These are phyloP conservation scores for Pleuronectes platessa DNA, from an alignment of 2,113 vertebrate species.

Conservation along the genomic window DNA sequence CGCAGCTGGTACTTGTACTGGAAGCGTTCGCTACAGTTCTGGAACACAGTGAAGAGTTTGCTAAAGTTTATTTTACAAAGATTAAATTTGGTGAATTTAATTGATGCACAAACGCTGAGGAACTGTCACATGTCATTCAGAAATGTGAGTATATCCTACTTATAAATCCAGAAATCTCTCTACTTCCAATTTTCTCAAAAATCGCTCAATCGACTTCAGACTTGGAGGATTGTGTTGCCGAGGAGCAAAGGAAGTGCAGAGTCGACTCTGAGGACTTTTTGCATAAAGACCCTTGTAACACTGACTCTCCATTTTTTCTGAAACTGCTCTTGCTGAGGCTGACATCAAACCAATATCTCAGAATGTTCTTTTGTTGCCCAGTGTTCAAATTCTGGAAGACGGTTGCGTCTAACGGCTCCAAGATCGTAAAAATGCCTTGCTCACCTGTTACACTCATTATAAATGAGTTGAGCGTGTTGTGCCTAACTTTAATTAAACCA, in stretches of 20 bases:
- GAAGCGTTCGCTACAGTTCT: slow-evolving; percentile 96
- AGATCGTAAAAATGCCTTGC: no score
- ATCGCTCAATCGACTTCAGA: neutral
- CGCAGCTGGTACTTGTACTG: slow-evolving; percentile 99
- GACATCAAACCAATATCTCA: no score
- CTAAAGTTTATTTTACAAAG: neutral
- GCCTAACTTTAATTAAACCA: no score
- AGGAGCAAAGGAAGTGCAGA: no score
- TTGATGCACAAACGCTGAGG: neutral
- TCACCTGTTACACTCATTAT: no score
- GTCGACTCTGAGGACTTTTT: neutral
- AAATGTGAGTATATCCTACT: neutral
- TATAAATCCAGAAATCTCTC: neutral
- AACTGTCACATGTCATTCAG: neutral
- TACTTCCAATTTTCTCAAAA: neutral
- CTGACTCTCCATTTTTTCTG: neutral
- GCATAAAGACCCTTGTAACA: neutral
- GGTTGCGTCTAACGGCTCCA: no score
- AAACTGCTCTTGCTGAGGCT: no score
- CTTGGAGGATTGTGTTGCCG: neutral
- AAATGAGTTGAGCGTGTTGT: no score
- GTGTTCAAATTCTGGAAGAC: no score
- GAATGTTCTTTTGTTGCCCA: no score
- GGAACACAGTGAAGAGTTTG: slow-evolving; percentile 42
- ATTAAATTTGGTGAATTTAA: neutral